Conservation (phyloP, 2,797 vertebrate genomes). For the Cynodonichthys magdalenae region DNA sequence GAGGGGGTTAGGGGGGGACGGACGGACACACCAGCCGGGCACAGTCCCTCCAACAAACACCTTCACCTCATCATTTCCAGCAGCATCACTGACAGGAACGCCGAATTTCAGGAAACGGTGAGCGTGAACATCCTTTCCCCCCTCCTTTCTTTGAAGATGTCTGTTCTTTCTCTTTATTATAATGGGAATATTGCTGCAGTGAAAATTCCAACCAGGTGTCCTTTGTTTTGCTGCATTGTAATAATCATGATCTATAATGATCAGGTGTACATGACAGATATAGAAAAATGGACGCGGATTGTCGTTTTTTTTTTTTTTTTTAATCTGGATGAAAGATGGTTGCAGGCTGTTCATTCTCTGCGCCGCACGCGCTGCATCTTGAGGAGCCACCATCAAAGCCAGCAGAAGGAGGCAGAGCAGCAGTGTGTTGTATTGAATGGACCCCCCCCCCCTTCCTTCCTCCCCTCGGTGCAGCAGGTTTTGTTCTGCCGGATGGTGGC, state of each 20-base stretch:
- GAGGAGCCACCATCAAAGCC: constrained; percentile 35
- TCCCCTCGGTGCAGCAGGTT: constrained; percentile 24
- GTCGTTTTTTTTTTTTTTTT: background rate
- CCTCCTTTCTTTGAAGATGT: background rate
- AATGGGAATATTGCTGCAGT: constrained; percentile 60
- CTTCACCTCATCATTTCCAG: constrained; percentile 31
- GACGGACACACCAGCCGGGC: constrained; percentile 55
- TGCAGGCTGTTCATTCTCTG: constrained; percentile 32
- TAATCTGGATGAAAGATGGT: constrained; percentile 21
- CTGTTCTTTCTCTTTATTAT: background rate
- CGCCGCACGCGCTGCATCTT: constrained; percentile 43
- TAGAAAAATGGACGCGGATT: constrained; percentile 44
- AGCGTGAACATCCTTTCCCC: constrained; percentile 23
- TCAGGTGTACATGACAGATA: constrained; percentile 48
- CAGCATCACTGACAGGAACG: constrained; percentile 36
- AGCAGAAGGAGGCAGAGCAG: constrained; percentile 17
- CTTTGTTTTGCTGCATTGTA: constrained; percentile 37
- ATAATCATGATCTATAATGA: constrained; percentile 38
- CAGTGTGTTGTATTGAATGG: constrained; percentile 27
- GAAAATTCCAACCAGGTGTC: constrained; percentile 31
- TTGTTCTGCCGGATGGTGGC: constrained; percentile 58
- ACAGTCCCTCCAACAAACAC: constrained; percentile 42
- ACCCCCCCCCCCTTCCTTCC: background rate
- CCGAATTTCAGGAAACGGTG: constrained; percentile 51
- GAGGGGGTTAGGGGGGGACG: constrained; percentile 22